Evolutionary conservation across 2,113 vertebrate species (phyloP), one percentile per base, ranked within the genome.

Genomic region (Myocastor coypus): DNA sequence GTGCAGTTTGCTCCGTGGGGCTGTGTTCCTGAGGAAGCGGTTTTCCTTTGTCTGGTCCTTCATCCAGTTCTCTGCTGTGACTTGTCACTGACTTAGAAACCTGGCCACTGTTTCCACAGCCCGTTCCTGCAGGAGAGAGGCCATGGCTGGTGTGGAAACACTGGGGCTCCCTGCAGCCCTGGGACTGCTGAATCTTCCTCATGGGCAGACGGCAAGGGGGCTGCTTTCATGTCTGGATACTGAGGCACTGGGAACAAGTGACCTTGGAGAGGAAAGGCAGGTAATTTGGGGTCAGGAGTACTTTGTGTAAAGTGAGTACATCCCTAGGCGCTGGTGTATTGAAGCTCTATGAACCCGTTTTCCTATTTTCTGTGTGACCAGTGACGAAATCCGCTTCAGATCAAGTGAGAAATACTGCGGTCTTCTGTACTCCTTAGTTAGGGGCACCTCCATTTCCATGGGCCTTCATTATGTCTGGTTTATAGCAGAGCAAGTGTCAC

Each of bases 161-260:
- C 1, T 17, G 40, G n/a, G 46, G 42, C 63, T 55, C 14, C 42
- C 81, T 32, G 69, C 10, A 30, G 63, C 7, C 26, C 37, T 22
- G 80, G 37, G 22, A 17, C 89, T 9, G 6, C 20, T 0, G 10
- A 42, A 8, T 22, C 42, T 42, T 91, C 7, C 1, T 52, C 10
- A 0, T 5, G 11, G 73, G 52, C n/a, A 12, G 0, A 2, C 46
- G 46, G 46, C 0, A 3, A 9, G 0, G 32, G 59, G 9, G 61
- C 63, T 14, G 0, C 34, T 7, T 2, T 1, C 30, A 1, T 3
- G 19, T 19, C 66, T n/a, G 37, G 28, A 16, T 28, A 40, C 73
- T 6, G 50, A 22, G 78, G 12, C 34, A 2, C n/a, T 9, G 10
- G 34, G 42, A 26, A 28, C 40, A 37, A 24, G 37, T 34, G 16